phyloP scores from a whole-genome alignment of 2,888 invertebrate genomes.

The Bellardia pandia region DNA sequence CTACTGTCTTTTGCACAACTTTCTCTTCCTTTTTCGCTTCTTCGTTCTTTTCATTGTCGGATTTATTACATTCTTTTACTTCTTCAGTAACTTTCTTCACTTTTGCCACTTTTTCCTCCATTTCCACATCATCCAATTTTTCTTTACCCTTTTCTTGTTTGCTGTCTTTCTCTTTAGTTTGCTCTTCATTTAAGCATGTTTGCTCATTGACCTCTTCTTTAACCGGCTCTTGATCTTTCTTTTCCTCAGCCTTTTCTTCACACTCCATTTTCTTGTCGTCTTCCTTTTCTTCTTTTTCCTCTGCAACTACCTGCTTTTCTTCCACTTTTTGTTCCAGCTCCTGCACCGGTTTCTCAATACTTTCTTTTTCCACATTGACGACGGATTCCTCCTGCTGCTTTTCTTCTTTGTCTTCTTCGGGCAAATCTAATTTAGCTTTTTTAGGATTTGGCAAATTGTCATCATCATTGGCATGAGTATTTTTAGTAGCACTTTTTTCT shows the following conservation, averaged over 20 bases:
- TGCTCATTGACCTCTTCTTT: constrained; percentile 33
- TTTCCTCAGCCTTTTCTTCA: constrained; percentile 30
- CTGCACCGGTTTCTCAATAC: neutral
- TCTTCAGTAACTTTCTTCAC: constrained; percentile 11
- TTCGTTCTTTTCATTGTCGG: constrained; percentile 23
- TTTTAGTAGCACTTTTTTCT: constrained; percentile 64
- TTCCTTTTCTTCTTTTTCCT: constrained; percentile 71
- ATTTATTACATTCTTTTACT: constrained; percentile 41
- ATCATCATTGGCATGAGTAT: constrained; percentile 76
- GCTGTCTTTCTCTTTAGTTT: neutral
- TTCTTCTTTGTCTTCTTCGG: constrained; percentile 62
- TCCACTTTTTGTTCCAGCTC: constrained; percentile 5
- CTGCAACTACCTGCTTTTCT: neutral
- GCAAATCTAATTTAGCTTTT: constrained; percentile 80
- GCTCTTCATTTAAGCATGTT: constrained; percentile 36
- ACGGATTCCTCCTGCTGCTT: constrained; percentile 54
- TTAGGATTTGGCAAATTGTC: constrained; percentile 85
- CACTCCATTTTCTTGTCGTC: constrained; percentile 36
- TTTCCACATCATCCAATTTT: constrained; percentile 49
- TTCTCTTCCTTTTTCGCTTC: constrained; percentile 31
- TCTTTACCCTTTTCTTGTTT: constrained; percentile 23
- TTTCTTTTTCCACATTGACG: constrained; percentile 16
- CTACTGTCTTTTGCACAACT: constrained; percentile 23
- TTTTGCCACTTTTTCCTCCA: constrained; percentile 28
- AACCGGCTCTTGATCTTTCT: constrained; percentile 26